Evolutionary conservation across 37 sponge, comb jelly and placozoan species (phyloP).

Genomic region (Theonella swinhoei): DNA sequence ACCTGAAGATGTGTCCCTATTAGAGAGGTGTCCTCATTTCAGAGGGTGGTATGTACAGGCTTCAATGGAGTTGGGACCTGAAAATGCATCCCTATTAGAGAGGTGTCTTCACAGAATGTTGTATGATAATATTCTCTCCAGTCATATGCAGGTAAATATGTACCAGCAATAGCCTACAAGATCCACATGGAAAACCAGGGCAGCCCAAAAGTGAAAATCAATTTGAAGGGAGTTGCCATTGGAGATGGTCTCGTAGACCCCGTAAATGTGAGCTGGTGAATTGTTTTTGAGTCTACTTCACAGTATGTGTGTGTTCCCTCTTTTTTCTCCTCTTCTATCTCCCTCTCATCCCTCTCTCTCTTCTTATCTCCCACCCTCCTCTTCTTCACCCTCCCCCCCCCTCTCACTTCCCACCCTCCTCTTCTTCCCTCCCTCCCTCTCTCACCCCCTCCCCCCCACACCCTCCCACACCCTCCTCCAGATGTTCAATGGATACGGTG

Average conservation of each 20-base stretch:
- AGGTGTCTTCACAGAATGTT: no score
- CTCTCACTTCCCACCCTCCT: no score
- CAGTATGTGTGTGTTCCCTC: neutral
- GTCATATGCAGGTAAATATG: slow-evolving; percentile 96
- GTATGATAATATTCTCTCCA: no score
- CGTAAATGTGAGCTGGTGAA: slow-evolving; percentile 63
- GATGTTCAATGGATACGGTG: slow-evolving; percentile 71
- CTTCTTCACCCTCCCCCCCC: no score
- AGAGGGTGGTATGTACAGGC: no score
- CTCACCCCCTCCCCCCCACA: no score
- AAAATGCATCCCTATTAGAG: no score
- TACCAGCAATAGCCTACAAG: slow-evolving; percentile 86
- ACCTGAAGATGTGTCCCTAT: no score
- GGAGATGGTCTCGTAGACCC: slow-evolving; percentile 90
- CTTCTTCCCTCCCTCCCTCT: no score
- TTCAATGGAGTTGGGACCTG: no score
- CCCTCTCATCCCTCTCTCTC: neutral
- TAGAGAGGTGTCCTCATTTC: no score
- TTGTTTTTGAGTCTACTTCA: neutral
- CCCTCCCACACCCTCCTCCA: no score
- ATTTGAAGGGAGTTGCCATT: slow-evolving; percentile 82
- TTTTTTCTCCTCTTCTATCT: neutral
- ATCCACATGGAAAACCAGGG: slow-evolving; percentile 61
- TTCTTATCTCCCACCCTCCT: neutral
- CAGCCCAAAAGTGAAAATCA: slow-evolving; percentile 54